These are phyloP conservation scores for Biston stratarius DNA, from an alignment of 2,888 invertebrate genomes.

Conservation along the genomic window DNA sequence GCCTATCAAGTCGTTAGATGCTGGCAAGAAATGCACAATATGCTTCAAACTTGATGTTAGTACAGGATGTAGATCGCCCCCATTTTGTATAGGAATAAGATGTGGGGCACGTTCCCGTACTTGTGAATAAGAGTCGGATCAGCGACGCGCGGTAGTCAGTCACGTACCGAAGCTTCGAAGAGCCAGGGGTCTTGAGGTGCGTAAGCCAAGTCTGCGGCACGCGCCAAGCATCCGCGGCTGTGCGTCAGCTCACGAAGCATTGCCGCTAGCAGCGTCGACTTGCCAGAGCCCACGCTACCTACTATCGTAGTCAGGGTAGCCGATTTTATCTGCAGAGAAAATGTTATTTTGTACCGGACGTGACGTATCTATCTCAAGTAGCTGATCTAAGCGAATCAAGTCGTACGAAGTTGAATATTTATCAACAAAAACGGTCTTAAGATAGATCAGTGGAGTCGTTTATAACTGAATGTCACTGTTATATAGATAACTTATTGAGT, in stretches of 20 bases:
- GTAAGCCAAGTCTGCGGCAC: constrained; percentile 85
- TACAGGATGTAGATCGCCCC: too few relatives aligned
- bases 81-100: too few relatives aligned
- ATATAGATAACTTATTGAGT: too few relatives aligned
- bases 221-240: constrained; percentile 81
- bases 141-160: background rate
- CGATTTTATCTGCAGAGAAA: constrained; percentile 65
- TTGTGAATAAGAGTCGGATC: background rate
- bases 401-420: too few relatives aligned
- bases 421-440: too few relatives aligned
- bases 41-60: too few relatives aligned
- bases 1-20: too few relatives aligned
- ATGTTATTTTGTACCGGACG: background rate
- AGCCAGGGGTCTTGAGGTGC: constrained; percentile 90
- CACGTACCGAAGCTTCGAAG: constrained; percentile 80
- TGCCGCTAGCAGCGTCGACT: constrained; percentile 90
- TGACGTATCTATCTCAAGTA: too few relatives aligned
- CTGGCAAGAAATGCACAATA: too few relatives aligned
- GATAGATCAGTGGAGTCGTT: too few relatives aligned
- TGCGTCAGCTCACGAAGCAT: constrained; percentile 90
- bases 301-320: constrained; percentile 87
- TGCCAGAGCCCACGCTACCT: constrained; percentile 92
- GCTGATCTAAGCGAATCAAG: too few relatives aligned
- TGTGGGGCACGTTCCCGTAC: background rate
- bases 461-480: too few relatives aligned